Conservation (phyloP, 2,113 vertebrate genomes). For the Opisthocomus hoazin region DNA sequence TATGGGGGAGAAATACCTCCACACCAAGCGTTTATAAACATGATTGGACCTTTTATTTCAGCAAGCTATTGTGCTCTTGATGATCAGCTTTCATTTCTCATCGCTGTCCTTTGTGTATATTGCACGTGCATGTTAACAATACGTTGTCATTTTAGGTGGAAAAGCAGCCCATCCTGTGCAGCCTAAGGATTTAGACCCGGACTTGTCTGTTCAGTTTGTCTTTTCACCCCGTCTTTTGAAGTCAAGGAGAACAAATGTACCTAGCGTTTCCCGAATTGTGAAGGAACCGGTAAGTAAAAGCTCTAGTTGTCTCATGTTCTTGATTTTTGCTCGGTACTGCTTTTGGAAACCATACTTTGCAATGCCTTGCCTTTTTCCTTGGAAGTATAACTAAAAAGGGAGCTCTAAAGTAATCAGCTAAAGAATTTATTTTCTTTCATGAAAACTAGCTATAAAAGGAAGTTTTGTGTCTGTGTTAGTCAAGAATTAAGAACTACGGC, state of each 20-base stretch:
- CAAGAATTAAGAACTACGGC: background rate
- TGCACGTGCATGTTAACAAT: background rate
- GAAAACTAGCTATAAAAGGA: background rate
- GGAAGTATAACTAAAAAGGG: background rate
- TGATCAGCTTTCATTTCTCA: background rate
- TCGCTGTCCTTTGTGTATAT: background rate
- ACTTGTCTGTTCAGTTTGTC: constrained; percentile 70
- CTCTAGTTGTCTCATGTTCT: background rate
- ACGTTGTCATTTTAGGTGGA: constrained; percentile 56
- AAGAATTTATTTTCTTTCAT: background rate
- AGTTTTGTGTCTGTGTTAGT: background rate
- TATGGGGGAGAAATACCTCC: background rate
- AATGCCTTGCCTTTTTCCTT: background rate
- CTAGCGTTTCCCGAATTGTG: constrained; percentile 13
- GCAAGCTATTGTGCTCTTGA: background rate
- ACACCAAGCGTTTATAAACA: background rate
- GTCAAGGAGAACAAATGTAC: constrained; percentile 55
- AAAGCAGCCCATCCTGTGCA: constrained; percentile 55
- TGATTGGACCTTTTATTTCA: background rate
- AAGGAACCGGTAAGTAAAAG: constrained; percentile 63
- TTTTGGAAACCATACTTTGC: background rate
- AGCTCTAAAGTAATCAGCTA: background rate
- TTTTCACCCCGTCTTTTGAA: constrained; percentile 77
- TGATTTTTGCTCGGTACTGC: background rate
- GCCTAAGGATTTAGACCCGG: constrained; percentile 63